Evolutionary conservation across 1,140 invertebrate species (phyloP).

Genomic region (Fopius arisanus): DNA sequence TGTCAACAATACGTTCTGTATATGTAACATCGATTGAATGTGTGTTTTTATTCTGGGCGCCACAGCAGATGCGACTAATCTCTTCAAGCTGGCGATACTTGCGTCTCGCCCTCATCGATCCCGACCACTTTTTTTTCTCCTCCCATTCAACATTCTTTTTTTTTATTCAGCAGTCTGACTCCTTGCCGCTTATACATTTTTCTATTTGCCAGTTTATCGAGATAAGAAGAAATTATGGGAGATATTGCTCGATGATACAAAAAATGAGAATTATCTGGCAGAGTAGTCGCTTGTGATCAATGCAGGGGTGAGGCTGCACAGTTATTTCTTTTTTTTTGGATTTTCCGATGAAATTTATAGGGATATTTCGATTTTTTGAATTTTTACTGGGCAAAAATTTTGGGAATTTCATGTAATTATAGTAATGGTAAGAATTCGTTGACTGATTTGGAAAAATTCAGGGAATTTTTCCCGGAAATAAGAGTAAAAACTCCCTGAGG

Average conservation of each 20-base stretch:
- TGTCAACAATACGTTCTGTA: constrained; percentile 23
- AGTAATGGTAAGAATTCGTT: no score
- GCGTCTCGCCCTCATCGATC: constrained; percentile 15
- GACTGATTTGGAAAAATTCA: no score
- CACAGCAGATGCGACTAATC: constrained; percentile 54
- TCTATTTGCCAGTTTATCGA: neutral
- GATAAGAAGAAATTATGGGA: neutral
- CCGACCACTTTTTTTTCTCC: neutral
- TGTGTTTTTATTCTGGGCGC: neutral
- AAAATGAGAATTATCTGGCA: neutral
- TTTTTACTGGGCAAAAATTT: no score
- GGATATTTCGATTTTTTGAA: no score
- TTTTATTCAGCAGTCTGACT: neutral
- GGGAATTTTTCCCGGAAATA: no score
- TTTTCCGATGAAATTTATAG: no score
- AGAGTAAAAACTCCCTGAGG: no score
- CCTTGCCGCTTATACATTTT: no score
- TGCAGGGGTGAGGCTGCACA: no score
- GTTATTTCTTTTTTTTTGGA: no score
- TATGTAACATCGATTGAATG: neutral
- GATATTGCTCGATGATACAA: neutral
- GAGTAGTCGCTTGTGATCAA: no score
- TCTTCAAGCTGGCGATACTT: constrained; percentile 38
- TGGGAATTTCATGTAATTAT: no score
- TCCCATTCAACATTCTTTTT: neutral